Percentiles rank a stretch among this genome's conserved stretches.
Evolutionary conservation across 2,113 vertebrate species (phyloP).

Genomic region (Dermatemys mawii): DNA sequence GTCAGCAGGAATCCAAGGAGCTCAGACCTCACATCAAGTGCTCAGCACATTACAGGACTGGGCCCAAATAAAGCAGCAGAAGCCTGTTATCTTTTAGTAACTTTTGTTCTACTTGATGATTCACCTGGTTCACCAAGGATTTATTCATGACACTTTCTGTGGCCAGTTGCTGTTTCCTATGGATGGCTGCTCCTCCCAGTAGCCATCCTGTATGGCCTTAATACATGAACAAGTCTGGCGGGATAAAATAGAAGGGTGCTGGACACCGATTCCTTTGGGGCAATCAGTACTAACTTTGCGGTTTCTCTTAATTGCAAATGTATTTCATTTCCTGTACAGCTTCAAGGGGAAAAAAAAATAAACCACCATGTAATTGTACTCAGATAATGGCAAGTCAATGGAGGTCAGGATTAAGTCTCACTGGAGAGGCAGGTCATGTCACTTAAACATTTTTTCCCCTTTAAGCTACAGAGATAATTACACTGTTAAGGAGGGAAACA

Average conservation of each 20-base stretch:
- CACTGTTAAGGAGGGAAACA: fast-evolving
- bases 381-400: background rate
- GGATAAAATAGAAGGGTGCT: constrained; percentile 6
- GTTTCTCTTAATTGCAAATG: background rate
- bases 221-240: background rate
- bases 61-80: background rate
- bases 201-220: background rate
- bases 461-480: background rate
- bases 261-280: background rate
- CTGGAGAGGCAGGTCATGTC: background rate
- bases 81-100: background rate
- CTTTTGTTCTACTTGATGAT: background rate
- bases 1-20: background rate
- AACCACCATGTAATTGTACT: background rate
- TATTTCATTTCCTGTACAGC: background rate
- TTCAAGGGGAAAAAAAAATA: constrained; percentile 15
- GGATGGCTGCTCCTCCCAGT: background rate
- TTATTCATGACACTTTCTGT: background rate
- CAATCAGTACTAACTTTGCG: constrained; percentile 7
- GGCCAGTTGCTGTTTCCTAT: background rate
- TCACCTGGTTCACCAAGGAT: background rate
- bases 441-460: fast-evolving
- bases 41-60: fast-evolving
- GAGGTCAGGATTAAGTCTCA: constrained; percentile 7
- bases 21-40: background rate